Conservation (phyloP, 2,113 vertebrate species). For the Taxidea taxus region DNA sequence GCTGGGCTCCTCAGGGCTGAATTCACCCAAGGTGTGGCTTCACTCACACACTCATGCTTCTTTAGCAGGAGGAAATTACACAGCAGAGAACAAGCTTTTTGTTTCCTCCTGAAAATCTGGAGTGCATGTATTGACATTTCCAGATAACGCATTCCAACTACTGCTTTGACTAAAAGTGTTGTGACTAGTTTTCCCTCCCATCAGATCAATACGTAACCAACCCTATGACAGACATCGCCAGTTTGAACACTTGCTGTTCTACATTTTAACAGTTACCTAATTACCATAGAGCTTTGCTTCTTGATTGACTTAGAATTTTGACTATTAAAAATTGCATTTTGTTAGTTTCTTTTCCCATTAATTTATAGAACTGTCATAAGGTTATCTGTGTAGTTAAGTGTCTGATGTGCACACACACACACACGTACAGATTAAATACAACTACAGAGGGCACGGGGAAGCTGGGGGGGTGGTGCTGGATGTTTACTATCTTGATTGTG, state of each 20-base stretch:
- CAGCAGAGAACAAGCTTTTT: neutral
- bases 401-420: neutral
- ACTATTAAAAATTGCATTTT: neutral
- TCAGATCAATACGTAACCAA: neutral
- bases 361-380: neutral
- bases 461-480: neutral
- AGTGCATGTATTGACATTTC: neutral
- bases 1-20: neutral
- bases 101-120: neutral
- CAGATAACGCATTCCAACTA: rapidly evolving
- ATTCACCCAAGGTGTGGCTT: neutral
- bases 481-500: neutral
- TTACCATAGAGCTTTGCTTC: neutral
- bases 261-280: neutral
- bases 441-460: neutral
- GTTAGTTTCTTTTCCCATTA: neutral
- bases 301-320: neutral
- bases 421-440: neutral
- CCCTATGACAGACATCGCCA: neutral
- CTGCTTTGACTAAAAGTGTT: neutral
- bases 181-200: neutral
- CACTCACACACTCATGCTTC: neutral
- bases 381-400: no score
- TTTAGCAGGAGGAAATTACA: neutral
- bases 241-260: neutral